A percentile compares a stretch with the other conserved stretches of the same genome.
Conservation (phyloP, 2,113 vertebrate species). For the Polyodon spathula region DNA sequence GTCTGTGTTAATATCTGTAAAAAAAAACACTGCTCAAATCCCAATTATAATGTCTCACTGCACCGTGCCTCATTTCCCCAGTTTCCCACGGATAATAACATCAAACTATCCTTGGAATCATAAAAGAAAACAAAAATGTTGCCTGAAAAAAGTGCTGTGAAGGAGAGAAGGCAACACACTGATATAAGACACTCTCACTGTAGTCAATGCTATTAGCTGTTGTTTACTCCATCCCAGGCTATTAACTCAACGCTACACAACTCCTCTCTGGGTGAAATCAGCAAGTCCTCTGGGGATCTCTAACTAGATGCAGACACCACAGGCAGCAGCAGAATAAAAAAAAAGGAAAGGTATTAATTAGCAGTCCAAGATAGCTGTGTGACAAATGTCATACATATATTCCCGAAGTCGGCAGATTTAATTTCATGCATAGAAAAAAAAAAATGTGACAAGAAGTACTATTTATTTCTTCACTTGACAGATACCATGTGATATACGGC, state of each 20-base stretch:
- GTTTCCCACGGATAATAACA: constrained; percentile 33
- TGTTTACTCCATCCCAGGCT: constrained; percentile 17
- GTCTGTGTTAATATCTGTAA: constrained; percentile 10
- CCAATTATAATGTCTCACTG: constrained; percentile 16
- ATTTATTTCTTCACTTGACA: too few relatives aligned
- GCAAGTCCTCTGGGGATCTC: constrained; percentile 17
- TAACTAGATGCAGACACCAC: constrained; percentile 1
- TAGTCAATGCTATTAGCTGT: constrained; percentile 18
- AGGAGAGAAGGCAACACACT: constrained; percentile 19
- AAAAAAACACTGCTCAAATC: constrained; percentile 15
- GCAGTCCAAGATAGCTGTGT: too few relatives aligned
- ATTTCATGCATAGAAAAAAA: too few relatives aligned
- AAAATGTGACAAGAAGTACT: too few relatives aligned
- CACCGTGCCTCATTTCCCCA: constrained; percentile 25
- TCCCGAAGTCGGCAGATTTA: too few relatives aligned
- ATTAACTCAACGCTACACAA: constrained; percentile 18
- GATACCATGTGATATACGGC: too few relatives aligned
- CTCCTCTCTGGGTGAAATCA: constrained; percentile 13
- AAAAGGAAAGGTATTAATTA: too few relatives aligned
- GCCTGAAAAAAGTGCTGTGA: constrained; percentile 30
- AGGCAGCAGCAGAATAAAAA: not conserved
- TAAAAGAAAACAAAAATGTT: constrained; percentile 26
- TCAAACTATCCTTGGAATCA: constrained; percentile 20
- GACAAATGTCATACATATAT: too few relatives aligned
- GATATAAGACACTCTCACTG: constrained; percentile 21